These are phyloP conservation scores for Leptothorax acervorum DNA, from an alignment of 2,888 invertebrate genomes.

Conservation along the genomic window DNA sequence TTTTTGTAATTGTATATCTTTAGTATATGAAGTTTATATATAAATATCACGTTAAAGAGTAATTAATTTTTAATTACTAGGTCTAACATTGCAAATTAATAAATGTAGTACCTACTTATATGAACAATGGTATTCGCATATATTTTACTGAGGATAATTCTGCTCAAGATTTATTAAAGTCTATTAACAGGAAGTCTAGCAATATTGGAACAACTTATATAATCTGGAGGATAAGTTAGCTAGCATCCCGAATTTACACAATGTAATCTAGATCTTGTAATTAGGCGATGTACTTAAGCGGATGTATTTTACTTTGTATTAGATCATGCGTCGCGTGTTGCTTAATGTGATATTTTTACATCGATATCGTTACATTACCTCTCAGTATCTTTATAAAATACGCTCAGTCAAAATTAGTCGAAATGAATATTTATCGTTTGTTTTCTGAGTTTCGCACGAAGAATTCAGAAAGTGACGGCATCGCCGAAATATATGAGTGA, in stretches of 20 bases:
- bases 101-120: not conserved
- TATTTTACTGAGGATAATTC: not conserved
- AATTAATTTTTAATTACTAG: not conserved
- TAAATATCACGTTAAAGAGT: not conserved
- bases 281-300: not conserved
- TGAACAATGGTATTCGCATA: not conserved
- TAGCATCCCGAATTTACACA: not conserved
- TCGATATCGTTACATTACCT: not conserved
- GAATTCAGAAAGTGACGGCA: conserved; percentile 19
- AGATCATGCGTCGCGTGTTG: not conserved
- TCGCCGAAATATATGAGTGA: conserved; percentile 30
- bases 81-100: not conserved
- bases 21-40: not conserved
- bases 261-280: conserved; percentile 8
- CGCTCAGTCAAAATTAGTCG: not conserved
- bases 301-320: not conserved
- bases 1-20: not conserved
- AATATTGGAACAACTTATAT: not conserved
- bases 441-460: not conserved
- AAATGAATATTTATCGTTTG: not conserved
- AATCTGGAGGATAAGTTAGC: not conserved
- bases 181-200: not conserved
- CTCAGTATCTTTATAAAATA: not conserved
- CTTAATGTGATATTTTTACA: not conserved
- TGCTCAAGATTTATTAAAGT: not conserved